Base-by-base conservation (phyloP, 2,113 vertebrate species). In the Machaerirhynchus nigripectus region DNA sequence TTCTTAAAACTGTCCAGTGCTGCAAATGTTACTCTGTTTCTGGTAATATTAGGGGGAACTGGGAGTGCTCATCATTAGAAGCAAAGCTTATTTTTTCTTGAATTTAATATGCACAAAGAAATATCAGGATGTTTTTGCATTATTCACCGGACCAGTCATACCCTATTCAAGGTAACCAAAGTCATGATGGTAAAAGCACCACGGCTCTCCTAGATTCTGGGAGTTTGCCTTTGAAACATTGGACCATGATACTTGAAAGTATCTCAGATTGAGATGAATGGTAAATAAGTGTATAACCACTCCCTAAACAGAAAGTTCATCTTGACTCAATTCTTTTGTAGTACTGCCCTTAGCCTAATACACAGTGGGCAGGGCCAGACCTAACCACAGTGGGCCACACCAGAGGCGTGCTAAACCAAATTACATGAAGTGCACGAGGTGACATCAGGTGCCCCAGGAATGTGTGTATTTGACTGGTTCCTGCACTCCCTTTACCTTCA, bases 381-480 rank as follows among this genome's bases (percentile, higher is more conserved):
- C 19, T 6, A 26, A 9, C 18, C 63, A 53, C 15, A 52, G 27
- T 31, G 40, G 20, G 17, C 2, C 24, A 23, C 27, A 56, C 5
- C 9, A n/a, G 23, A 21, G 22, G 3, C 22, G 2, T 50, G 30
- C 46, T 61, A 84, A 60, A 69, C 4, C 11, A 15, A 47, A 24
- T 10, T 7, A 30, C 11, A 20, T 7, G 13, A 42, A 39, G 24
- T 13, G 13, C 17, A 26, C 17, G 33, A 17, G 0, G 2, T 9
- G 26, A 17, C 24, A 39, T 37, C 22, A 50, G 17, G 7, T 84
- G 44, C 14, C 17, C 13, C 12, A 26, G 46, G 13, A 71, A 8
- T 26, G 21, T 1, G 0, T 18, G n/a, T 17, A 6, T 56, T 64
- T 56, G 9, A 3, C 7, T 78, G 47, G 10, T 33, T 26, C 8